Percentiles rank a stretch among this genome's conserved stretches.
These are phyloP conservation scores for Chaunax sp. DNA, from an alignment of 2,797 vertebrate species.

Conservation along the genomic window DNA sequence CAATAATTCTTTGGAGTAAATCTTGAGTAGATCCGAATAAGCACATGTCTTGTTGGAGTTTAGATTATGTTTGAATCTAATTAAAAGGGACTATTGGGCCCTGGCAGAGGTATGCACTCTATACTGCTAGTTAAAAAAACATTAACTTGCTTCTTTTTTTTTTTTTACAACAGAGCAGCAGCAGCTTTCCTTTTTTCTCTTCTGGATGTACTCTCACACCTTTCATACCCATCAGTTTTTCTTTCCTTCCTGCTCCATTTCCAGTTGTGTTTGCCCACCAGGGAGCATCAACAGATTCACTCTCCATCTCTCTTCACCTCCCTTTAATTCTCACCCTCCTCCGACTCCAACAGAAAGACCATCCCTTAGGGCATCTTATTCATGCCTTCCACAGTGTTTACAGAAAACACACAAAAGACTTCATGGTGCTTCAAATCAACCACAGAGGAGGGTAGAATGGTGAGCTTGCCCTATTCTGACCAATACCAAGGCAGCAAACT, in stretches of 20 bases:
- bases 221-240: slow-evolving; percentile 38
- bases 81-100: too few species aligned
- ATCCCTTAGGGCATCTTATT: slow-evolving; percentile 55
- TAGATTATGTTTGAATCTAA: too few species aligned
- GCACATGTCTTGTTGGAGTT: too few species aligned
- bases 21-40: too few species aligned
- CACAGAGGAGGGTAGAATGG: slow-evolving; percentile 41
- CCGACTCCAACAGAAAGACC: slow-evolving; percentile 49
- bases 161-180: neutral
- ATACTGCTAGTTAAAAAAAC: too few species aligned
- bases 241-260: slow-evolving; percentile 15
- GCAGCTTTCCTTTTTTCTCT: neutral
- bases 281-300: slow-evolving; percentile 51
- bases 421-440: slow-evolving; percentile 60
- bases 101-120: too few species aligned
- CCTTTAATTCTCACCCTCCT: slow-evolving; percentile 57
- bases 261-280: slow-evolving; percentile 61
- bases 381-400: slow-evolving; percentile 69
- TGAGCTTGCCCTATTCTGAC: slow-evolving; percentile 63
- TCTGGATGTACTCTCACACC: slow-evolving; percentile 4
- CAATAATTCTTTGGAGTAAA: too few species aligned
- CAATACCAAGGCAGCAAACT: slow-evolving; percentile 58
- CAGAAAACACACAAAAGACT: slow-evolving; percentile 74
- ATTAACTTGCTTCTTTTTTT: neutral
- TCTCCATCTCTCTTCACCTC: slow-evolving; percentile 28